phyloP scores from a whole-genome alignment of 2,888 invertebrate genomes.

The Cosmia trapezina region DNA sequence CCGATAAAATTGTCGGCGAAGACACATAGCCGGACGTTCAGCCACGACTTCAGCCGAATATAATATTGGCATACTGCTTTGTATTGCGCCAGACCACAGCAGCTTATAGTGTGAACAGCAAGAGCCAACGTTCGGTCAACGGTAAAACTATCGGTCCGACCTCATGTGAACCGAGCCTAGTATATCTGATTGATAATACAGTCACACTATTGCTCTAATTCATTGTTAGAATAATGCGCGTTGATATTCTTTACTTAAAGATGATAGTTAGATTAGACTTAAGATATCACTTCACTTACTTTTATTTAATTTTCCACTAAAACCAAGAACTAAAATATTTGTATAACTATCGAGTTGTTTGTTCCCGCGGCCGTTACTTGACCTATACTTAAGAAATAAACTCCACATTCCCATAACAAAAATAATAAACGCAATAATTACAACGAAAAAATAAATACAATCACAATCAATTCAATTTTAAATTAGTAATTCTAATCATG shows the following conservation, averaged over 20 bases:
- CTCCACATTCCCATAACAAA: constrained; percentile 53
- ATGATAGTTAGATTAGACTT: constrained; percentile 33
- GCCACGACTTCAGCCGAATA: no score
- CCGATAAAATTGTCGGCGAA: no score
- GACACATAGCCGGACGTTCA: no score
- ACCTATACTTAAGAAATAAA: constrained; percentile 60
- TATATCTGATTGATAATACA: constrained; percentile 29
- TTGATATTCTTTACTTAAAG: constrained; percentile 13
- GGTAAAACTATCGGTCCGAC: no score
- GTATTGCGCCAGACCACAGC: no score
- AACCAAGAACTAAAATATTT: constrained; percentile 35
- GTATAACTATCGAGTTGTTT: constrained; percentile 50
- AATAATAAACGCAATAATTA: constrained; percentile 56
- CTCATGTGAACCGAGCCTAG: background rate
- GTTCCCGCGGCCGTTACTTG: constrained; percentile 60
- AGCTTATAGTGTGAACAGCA: no score
- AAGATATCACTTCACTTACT: constrained; percentile 43
- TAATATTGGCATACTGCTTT: no score
- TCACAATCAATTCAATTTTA: constrained; percentile 61
- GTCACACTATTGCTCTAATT: constrained; percentile 6
- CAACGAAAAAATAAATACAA: constrained; percentile 66
- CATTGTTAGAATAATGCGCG: no score
- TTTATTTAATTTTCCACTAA: constrained; percentile 12
- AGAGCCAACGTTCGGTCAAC: no score
- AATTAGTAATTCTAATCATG: constrained; percentile 62